Conservation (phyloP, 2,888 invertebrate species). For the Drosophila acutilabella region DNA sequence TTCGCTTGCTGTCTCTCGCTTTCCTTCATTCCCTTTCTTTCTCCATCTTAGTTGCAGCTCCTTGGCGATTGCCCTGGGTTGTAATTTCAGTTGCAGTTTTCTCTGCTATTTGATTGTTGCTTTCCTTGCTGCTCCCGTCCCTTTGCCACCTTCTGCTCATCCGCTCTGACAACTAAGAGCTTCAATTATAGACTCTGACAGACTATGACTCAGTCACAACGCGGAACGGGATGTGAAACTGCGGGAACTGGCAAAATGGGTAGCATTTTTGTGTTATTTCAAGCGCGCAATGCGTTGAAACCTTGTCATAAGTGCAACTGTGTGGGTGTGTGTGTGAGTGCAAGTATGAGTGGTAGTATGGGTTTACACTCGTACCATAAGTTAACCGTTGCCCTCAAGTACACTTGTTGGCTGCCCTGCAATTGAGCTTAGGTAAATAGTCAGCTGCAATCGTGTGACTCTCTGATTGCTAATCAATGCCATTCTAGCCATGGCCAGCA, state of each 20-base stretch:
- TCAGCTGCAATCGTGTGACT: constrained; percentile 38
- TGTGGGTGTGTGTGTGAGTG: constrained; percentile 1
- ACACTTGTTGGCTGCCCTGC: constrained; percentile 44
- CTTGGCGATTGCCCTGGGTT: constrained; percentile 60
- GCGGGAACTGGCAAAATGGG: not conserved
- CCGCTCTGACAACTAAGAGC: constrained; percentile 61
- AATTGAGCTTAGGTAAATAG: constrained; percentile 64
- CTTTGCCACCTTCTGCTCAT: constrained; percentile 13
- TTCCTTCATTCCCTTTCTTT: not conserved
- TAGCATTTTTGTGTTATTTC: constrained; percentile 60
- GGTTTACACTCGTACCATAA: constrained; percentile 3
- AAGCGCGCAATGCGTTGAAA: constrained; percentile 54
- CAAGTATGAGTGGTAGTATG: not conserved
- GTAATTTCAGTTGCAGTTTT: constrained; percentile 76
- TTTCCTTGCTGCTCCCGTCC: constrained; percentile 25
- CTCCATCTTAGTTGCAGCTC: not conserved
- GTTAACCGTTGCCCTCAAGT: constrained; percentile 18
- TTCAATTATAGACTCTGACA: constrained; percentile 72
- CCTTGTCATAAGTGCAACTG: constrained; percentile 9
- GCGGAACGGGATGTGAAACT: constrained; percentile 4
- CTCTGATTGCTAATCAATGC: constrained; percentile 43
- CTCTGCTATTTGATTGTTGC: constrained; percentile 69
- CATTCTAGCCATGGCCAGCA: constrained; percentile 16
- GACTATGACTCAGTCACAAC: constrained; percentile 18
- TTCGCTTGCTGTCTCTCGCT: not conserved